Base-by-base conservation (phyloP, 2,113 vertebrate genomes). In the Sinocyclocheilus maitianheensis region DNA sequence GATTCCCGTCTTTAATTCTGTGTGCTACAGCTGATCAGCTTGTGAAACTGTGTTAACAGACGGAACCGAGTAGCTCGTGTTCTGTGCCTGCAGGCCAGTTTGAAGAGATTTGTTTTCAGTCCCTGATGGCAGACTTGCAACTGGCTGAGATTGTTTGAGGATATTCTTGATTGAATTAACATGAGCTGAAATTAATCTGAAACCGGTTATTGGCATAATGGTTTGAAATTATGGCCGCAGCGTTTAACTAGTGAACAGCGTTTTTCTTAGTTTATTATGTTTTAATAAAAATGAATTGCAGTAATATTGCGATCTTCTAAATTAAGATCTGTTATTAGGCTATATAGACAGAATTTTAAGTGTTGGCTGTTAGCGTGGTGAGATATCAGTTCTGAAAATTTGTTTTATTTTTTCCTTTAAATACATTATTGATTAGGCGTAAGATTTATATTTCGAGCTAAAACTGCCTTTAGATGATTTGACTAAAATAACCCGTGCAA, bases 101-200 rank as follows among this genome's bases (percentile, higher is more conserved):
- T 53, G 16, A 67, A 22, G 43, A 13, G 65, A 67, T 80, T 43
- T 67, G 34, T 60, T 79, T 62, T 48, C 60, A 79, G n/a, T 53
- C 30, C 51, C 76, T 62, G 53, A 79, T 48, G 46, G 46, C 46
- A 48, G 46, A 48, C 46, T 48, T 48, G 46, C 12, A 48, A 48
- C 46, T 48, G 3, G 10, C 60, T 82, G 63, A 69, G 80, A 81
- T 8, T 76, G 20, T 76, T 65, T 67, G 60, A 81, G 60, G n/a
- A 82, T 22, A 69, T 16, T 67, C 11, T 26, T 81, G 80, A 82
- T 30, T 51, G 43, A 65, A 34, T 63, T 63, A 65, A 10, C 62
- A 22, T 5, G 24, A 26, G 14, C 8, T 69, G 24, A 69, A 80
- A 69, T 51, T 63, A 69, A 69, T 51, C 5, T 20, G 80, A 69